Evolutionary conservation across 2,113 vertebrate genomes (phyloP), one percentile per base, ranked within the genome.

Genomic region (Solea senegalensis): DNA sequence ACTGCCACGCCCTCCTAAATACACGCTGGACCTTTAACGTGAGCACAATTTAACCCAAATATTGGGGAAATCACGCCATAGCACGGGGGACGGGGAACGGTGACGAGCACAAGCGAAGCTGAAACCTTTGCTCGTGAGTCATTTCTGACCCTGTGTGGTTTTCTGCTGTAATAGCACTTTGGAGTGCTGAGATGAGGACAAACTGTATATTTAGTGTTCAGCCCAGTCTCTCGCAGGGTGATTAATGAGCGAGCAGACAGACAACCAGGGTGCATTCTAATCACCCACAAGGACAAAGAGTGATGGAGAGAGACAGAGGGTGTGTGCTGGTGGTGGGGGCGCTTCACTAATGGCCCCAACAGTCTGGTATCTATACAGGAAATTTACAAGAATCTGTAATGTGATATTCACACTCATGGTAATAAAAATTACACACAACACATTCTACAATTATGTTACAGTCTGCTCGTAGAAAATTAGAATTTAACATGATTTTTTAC

Each of bases 241-340:
- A 91, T 90, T 88, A 88, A 90, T 88, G 89, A 90, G 85, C 77
- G 50, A 49, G 80, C 67, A 85, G 88, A 90, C 74, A 81, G 86
- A 90, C 83, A 82, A 83, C 65, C 78, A 44, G 77, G 73, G 78
- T 65, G 87, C 83, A 88, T 89, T 88, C 81, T 90, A 90, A 90
- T 90, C 90, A 86, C 86, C 82, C 82, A 56, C 90, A 90, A 87
- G 89, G 89, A 89, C 85, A 71, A 62, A 74, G 74, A 86, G 82
- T 82, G 83, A 89, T 78, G 26, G 81, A 88, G 78, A 58, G 76
- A 78, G 67, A 69, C 60, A 55, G 46, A 44, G 78, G 69, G 77
- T 72, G 76, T 72, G 70, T 48, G 46, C 1, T 10, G 13, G 46
- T 4, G 46, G 13, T 6, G 13, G 46, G 1, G 10, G 44, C 62